Conservation (phyloP, 1,140 invertebrate genomes). For the Tenebrio molitor region DNA sequence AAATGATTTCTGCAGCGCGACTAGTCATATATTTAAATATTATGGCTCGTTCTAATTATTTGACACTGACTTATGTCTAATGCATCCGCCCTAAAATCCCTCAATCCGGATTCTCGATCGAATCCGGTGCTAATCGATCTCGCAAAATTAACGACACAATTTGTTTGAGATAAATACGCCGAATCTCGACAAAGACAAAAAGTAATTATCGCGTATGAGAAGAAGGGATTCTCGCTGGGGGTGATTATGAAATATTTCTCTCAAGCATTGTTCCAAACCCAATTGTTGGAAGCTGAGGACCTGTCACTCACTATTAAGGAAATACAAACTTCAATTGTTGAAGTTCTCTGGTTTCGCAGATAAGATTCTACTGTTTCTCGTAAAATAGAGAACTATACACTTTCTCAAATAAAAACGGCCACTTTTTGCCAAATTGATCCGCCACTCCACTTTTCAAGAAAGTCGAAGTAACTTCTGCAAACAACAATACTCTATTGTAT, state of each 20-base stretch:
- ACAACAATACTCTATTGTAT: constrained; percentile 21
- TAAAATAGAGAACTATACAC: constrained; percentile 25
- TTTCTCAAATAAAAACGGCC: constrained; percentile 5
- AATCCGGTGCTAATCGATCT: too few relatives aligned
- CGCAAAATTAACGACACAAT: not conserved
- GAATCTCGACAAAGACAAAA: not conserved
- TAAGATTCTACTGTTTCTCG: constrained; percentile 34
- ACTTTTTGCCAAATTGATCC: not conserved
- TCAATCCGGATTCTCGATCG: not conserved
- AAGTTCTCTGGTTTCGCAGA: constrained; percentile 33
- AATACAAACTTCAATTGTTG: constrained; percentile 41
- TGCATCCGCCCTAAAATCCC: constrained; percentile 26
- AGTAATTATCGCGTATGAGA: not conserved
- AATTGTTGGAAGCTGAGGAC: constrained; percentile 36
- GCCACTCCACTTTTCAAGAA: not conserved
- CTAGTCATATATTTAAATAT: constrained; percentile 50
- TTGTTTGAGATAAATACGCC: too few relatives aligned
- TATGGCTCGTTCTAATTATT: constrained; percentile 44
- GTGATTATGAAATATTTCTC: constrained; percentile 38
- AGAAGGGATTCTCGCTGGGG: not conserved
- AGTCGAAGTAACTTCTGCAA: constrained; percentile 5
- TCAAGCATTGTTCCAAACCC: constrained; percentile 40
- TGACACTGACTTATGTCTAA: constrained; percentile 46
- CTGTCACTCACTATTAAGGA: constrained; percentile 42
- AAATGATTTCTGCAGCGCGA: constrained; percentile 60